Evolutionary conservation across 92 coral and sea anemone species (phyloP).

Genomic region (Bergia sp.): DNA sequence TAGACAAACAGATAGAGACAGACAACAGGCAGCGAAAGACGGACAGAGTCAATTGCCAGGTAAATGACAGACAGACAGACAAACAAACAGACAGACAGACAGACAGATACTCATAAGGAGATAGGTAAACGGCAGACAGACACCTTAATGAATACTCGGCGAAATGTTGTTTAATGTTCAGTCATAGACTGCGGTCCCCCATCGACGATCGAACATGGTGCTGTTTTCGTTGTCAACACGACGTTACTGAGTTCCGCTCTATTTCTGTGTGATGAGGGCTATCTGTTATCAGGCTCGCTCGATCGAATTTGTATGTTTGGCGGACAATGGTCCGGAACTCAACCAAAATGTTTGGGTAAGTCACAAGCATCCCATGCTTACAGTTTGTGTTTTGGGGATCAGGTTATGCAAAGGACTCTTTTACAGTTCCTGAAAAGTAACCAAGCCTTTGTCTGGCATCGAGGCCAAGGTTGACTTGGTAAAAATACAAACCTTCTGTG

Average conservation of each 20-base stretch:
- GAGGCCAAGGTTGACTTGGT: too few relatives aligned
- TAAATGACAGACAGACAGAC: neutral
- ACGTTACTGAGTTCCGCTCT: neutral
- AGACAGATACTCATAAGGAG: neutral
- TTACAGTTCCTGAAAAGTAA: too few relatives aligned
- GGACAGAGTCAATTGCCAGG: neutral
- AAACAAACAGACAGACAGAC: neutral
- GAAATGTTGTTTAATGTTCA: neutral
- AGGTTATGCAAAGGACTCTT: too few relatives aligned
- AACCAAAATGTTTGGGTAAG: constrained; percentile 24
- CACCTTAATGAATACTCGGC: too few relatives aligned
- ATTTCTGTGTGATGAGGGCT: constrained; percentile 1
- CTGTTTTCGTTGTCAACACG: neutral
- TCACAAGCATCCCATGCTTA: neutral
- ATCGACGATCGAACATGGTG: neutral
- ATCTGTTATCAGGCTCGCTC: neutral
- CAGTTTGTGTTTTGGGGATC: too few relatives aligned
- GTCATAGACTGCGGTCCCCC: constrained; percentile 21
- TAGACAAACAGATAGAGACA: neutral
- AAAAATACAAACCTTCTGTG: too few relatives aligned
- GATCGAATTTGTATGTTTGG: neutral
- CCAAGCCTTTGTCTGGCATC: too few relatives aligned
- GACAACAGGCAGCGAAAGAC: too few relatives aligned
- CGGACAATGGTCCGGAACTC: constrained; percentile 10
- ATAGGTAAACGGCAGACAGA: neutral